Evolutionary conservation across 2,797 vertebrate genomes (phyloP).

Genomic region (Euthynnus affinis): DNA sequence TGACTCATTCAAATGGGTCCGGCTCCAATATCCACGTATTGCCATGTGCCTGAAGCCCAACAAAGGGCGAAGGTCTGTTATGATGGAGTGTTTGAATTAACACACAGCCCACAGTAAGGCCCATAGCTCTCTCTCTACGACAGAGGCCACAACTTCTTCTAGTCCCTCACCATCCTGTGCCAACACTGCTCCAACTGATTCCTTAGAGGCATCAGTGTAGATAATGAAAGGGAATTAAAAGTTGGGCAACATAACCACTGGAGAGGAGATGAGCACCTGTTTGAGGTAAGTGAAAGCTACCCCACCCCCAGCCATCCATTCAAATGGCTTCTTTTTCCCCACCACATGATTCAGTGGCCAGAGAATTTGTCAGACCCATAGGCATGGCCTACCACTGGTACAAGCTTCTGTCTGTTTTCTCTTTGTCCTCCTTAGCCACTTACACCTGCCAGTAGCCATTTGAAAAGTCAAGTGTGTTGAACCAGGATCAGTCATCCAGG

Average conservation of each 20-base stretch:
- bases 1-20: too few species aligned
- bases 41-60: too few species aligned
- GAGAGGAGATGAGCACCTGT: background rate
- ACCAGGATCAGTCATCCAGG: background rate
- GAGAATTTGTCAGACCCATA: background rate
- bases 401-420: slow-evolving; percentile 4
- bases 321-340: background rate
- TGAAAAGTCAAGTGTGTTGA: slow-evolving; percentile 9
- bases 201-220: background rate
- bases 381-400: slow-evolving; percentile 8
- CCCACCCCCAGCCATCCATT: background rate
- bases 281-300: background rate
- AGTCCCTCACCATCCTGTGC: background rate
- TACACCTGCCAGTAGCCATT: slow-evolving; percentile 31
- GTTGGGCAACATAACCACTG: background rate
- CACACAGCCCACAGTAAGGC: too few species aligned
- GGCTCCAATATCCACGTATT: too few species aligned
- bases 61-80: too few species aligned
- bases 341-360: background rate
- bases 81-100: too few species aligned
- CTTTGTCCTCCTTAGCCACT: background rate
- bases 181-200: background rate
- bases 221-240: background rate
- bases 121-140: too few species aligned
- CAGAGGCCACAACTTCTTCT: background rate